These are phyloP conservation scores for Pogonocichla stellata DNA, from an alignment of 2,113 vertebrate species.

Conservation along the genomic window DNA sequence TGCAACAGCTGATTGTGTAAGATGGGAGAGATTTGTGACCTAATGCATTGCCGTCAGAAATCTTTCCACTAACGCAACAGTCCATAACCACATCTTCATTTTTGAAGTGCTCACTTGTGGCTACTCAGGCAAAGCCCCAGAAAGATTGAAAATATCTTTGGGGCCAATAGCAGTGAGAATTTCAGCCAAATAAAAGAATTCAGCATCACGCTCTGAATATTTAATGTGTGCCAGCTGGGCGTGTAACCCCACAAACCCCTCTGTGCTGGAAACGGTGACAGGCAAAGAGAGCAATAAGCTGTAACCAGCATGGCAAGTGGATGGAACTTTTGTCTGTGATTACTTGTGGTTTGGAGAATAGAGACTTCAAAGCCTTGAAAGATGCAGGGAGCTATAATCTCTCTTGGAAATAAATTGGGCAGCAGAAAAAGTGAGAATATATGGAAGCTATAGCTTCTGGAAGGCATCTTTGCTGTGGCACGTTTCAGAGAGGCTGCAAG, in stretches of 20 bases:
- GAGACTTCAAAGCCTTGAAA: slow-evolving; percentile 37
- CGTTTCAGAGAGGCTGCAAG: neutral
- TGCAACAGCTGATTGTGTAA: neutral
- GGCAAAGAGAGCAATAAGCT: neutral
- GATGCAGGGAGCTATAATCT: slow-evolving; percentile 20
- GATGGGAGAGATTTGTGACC: neutral
- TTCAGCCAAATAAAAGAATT: neutral
- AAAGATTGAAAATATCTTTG: neutral
- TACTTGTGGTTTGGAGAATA: slow-evolving; percentile 20
- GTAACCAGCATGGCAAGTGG: neutral
- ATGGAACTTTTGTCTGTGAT: slow-evolving; percentile 14
- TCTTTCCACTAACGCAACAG: neutral
- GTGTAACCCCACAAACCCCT: fast-evolving
- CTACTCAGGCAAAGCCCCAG: slow-evolving; percentile 1
- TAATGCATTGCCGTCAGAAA: neutral
- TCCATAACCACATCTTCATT: neutral
- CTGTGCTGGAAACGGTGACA: fast-evolving
- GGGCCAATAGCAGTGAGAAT: neutral
- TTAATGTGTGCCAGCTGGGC: neutral
- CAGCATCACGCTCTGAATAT: neutral
- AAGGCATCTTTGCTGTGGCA: neutral
- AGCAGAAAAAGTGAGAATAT: neutral
- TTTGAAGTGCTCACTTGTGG: neutral
- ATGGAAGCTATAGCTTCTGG: neutral
- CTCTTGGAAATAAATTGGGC: slow-evolving; percentile 28